Base-by-base conservation (phyloP, 2,888 invertebrate genomes). In the Drosophila meridionalis region DNA sequence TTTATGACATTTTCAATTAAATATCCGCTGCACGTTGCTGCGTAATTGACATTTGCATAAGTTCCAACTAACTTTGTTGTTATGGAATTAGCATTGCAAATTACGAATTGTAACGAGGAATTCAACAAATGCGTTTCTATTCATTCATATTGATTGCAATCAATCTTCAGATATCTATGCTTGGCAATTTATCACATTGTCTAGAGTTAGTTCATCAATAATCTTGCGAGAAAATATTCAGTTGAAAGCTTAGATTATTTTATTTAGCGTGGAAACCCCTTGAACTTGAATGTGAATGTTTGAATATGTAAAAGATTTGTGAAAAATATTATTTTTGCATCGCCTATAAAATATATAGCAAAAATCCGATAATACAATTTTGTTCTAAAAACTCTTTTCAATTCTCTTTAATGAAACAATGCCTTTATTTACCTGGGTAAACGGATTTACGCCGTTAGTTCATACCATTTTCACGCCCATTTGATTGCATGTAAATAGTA, bases 11-110 rank as follows among this genome's bases (percentile, higher is more conserved):
- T 56, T 56, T 65, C 59, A 66, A 76, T 79, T 63, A 66, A 63
- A 14, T 38, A 69, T 36, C 38, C 45, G 47, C 20, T 8, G 53
- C 59, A 70, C 76, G 80, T 69, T 69, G 62, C 66, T 62, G 73
- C 61, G 67, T 73, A 59, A 61, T 78, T 62, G 43, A 30, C 47
- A 69, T 69, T 79, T 62, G 56, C 70, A 60, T 77, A 48, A 52
- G 50, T 76, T 80, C 80, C 52, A 60, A 11, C n/a, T 34, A 42
- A 38, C 55, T 48, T 38, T 60, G 67, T 53, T 57, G 28, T 47
- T 40, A 42, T 14, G 9, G n/a, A 55, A 55, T 80, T 69, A 64
- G 76, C 76, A 62, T 56, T 64, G 69, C 57, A 32, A 62, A 32
- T 58, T 52, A 20, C 9, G 9, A 30, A 30, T 20, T 40, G 55